Evolutionary conservation across 2,888 invertebrate genomes (phyloP), one percentile per base, ranked within the genome.

Genomic region (Tillus elongatus): DNA sequence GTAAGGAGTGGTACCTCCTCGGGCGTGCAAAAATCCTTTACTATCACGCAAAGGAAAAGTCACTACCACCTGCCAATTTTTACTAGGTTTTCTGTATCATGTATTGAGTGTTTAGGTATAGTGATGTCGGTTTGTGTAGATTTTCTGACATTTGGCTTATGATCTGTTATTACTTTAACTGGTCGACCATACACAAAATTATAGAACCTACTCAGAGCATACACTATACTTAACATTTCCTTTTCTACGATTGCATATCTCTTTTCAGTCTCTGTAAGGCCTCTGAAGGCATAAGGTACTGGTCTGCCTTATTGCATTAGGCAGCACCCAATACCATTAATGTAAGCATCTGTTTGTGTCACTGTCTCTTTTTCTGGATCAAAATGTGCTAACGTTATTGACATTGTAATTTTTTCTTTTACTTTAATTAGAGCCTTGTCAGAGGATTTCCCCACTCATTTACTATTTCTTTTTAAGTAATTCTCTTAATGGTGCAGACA

Each of bases 241-340:
- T 29, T 29, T 6, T 29, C 30, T n/a, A 29, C 10, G 4, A 9
- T 9, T n/a, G 9, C n/a, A n/a, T n/a, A n/a, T n/a, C n/a, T n/a
- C n/a, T n/a, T n/a, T n/a, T n/a, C n/a, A n/a, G n/a, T n/a, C 30
- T 29, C 30, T 8, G 9, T 29, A 6, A 9, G 6, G 6, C 9
- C 8, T 11, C 10, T 29, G 4, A 10, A 29, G 6, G 11, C 30
- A 10, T 11, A 29, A 6, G 30, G 8, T 10, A 29, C 30, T 29
- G 30, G 30, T 11, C 11, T 29, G n/a, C 11, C 30, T 6, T 29
- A 6, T 10, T 29, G 30, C 11, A 29, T 8, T 11, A 29, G 8
- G 30, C 30, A 29, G n/a, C 30, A 9, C 9, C 30, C 30, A 8
- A 29, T 10, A 11, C 30, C 30, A 29, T 29, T 29, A 6, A 8